Conservation (phyloP, 2,888 invertebrate species). For the Chymomyza amoena region DNA sequence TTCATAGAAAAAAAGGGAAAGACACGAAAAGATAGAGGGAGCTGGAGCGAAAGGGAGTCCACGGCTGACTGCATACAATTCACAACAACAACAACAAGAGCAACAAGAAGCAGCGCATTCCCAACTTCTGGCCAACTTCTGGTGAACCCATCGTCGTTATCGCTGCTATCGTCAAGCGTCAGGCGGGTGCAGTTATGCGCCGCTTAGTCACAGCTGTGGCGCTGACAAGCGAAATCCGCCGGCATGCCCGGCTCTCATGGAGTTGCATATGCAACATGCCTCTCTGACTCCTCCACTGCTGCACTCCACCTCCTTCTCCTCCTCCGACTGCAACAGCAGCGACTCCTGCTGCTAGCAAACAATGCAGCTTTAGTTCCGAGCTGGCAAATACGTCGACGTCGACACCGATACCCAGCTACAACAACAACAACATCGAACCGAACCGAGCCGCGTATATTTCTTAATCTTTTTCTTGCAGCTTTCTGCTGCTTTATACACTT, state of each 20-base stretch:
- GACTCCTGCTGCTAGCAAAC: conserved; percentile 4
- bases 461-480: conserved; percentile 63
- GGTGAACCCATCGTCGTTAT: neutral
- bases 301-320: neutral
- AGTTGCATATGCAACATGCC: neutral
- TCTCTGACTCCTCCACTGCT: neutral
- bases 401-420: conserved; percentile 20
- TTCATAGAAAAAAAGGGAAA: conserved; percentile 8
- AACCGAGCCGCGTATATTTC: conserved; percentile 53
- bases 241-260: conserved; percentile 27
- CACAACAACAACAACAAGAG: neutral
- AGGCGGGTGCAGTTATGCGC: conserved; percentile 59
- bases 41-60: conserved; percentile 32
- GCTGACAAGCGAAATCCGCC: conserved; percentile 52
- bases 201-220: conserved; percentile 71
- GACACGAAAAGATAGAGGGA: conserved; percentile 24
- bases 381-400: neutral
- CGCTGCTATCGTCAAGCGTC: neutral
- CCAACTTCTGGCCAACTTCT: conserved; percentile 21
- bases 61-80: neutral
- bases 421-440: neutral
- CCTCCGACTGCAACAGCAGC: too few species aligned
- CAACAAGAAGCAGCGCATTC: neutral
- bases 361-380: neutral
- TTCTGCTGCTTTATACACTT: neutral